Conservation (phyloP, 2,113 vertebrate genomes). For the Calidris pygmaea region DNA sequence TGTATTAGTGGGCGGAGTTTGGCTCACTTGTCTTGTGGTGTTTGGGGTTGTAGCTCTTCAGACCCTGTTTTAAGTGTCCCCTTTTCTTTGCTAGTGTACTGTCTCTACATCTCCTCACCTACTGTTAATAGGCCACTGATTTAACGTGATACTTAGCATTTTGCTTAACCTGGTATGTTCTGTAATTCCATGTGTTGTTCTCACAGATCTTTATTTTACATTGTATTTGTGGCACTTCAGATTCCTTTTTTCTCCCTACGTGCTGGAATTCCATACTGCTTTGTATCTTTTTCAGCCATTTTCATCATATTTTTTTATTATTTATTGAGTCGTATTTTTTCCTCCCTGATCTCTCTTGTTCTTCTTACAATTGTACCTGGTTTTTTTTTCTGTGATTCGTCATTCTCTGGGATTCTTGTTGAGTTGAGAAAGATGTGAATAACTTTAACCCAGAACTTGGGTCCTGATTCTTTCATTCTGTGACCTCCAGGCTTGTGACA, state of each 20-base stretch:
- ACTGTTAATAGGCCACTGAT: fast-evolving
- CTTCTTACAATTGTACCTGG: fast-evolving
- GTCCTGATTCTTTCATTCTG: background rate
- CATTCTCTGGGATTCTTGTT: background rate
- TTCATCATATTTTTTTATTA: background rate
- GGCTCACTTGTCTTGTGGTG: background rate
- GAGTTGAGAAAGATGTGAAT: background rate
- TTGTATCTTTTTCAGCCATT: background rate
- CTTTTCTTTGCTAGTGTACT: background rate
- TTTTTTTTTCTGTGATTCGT: fast-evolving
- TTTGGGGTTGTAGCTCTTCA: background rate
- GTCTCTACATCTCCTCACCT: too few relatives aligned
- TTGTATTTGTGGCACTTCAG: background rate
- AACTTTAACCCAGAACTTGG: too few relatives aligned
- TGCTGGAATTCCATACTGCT: background rate
- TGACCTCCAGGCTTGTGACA: conserved; percentile 58
- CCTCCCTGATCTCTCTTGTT: fast-evolving
- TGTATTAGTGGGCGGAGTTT: background rate
- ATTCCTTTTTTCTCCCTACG: background rate
- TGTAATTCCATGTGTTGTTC: background rate
- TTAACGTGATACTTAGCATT: fast-evolving
- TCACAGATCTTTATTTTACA: background rate
- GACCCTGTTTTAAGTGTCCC: background rate
- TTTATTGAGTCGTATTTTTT: background rate
- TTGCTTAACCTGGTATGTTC: background rate